Evolutionary conservation across 37 sponge, comb jelly and placozoan genomes (phyloP), one percentile per base, ranked within the genome.

Genomic region (Spongia lamella): DNA sequence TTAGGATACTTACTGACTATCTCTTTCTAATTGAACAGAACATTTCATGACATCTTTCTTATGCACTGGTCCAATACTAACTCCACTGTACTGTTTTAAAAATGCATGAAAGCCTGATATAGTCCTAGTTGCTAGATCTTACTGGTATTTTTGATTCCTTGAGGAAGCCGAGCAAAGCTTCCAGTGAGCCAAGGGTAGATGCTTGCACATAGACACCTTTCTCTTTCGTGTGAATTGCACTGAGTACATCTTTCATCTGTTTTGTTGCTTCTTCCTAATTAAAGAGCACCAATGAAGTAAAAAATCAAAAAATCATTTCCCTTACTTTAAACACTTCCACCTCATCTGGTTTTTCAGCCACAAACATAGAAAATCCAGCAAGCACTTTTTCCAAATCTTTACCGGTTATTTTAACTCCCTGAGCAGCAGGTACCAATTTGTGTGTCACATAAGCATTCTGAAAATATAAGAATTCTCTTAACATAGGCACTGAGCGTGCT

Each of bases 201-300:
- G 99, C 90, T 75, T 98, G 99, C 58, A 98, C 99, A 68, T 92
- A 95, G 36, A 98, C 99, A 17, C 99, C 99, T 70, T 80, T 81
- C 40, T 92, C 96, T 24, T 79, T 53, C 27, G 89, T 62, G 68
- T 98, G 87, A 55, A 98, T 89, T 26, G 85, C 53, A 62, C 79
- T 90, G 43, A 98, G 79, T 9, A 74, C 77, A 38, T 57, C 85
- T 22, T 68, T 75, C 68, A 97, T 71, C 0, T 63, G 63, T n/a
- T 50, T 59, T 16, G 73, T 61, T 55, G 81, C 86, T 36, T 92
- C 93, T 13, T 88, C 86, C 83, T 88, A 78, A 22, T 11, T 33
- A 26, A 13, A 47, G 38, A 1, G 38, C 26, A 35, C 39, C 19
- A 29, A 26, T 17, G 21, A 39, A 25, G 35, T 30, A 25, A 29